These are phyloP conservation scores for Chironomus tentans DNA, from an alignment of 2,888 invertebrate species.

Conservation along the genomic window DNA sequence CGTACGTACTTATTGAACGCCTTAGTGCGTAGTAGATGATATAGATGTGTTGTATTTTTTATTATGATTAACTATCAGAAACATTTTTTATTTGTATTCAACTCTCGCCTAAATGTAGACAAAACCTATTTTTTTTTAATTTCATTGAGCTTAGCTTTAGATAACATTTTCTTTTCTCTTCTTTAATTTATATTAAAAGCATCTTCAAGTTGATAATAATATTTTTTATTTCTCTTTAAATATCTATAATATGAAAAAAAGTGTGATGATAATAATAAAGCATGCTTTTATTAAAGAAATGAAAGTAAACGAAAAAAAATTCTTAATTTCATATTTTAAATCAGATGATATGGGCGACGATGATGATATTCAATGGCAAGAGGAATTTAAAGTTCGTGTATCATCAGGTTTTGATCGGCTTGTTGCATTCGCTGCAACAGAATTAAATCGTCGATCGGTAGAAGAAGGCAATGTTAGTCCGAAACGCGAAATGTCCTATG, in stretches of 20 bases:
- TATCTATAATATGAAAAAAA: too few relatives aligned
- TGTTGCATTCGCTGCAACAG: slow-evolving; percentile 87
- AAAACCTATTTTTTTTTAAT: background rate
- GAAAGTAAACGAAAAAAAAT: background rate
- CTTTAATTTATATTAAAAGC: background rate
- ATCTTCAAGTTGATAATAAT: background rate
- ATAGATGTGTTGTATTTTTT: background rate
- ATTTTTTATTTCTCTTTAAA: too few relatives aligned
- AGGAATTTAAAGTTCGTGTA: slow-evolving; percentile 51
- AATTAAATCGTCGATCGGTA: slow-evolving; percentile 74
- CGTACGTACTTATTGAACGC: too few relatives aligned
- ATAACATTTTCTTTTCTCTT: background rate
- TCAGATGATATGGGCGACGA: slow-evolving; percentile 47
- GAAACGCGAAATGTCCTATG: slow-evolving; percentile 2
- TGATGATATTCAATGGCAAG: slow-evolving; percentile 84
- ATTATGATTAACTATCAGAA: too few relatives aligned
- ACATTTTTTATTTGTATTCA: too few relatives aligned
- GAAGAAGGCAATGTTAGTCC: slow-evolving; percentile 61
- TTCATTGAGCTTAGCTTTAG: background rate
- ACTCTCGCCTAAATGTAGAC: slow-evolving; percentile 3
- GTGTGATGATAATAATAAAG: background rate
- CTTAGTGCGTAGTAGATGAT: too few relatives aligned
- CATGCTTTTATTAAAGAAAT: background rate
- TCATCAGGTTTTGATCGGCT: slow-evolving; percentile 89
- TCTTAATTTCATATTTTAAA: background rate